Conservation (phyloP, 2,113 vertebrate species). For the Pyxicephalus adspersus region DNA sequence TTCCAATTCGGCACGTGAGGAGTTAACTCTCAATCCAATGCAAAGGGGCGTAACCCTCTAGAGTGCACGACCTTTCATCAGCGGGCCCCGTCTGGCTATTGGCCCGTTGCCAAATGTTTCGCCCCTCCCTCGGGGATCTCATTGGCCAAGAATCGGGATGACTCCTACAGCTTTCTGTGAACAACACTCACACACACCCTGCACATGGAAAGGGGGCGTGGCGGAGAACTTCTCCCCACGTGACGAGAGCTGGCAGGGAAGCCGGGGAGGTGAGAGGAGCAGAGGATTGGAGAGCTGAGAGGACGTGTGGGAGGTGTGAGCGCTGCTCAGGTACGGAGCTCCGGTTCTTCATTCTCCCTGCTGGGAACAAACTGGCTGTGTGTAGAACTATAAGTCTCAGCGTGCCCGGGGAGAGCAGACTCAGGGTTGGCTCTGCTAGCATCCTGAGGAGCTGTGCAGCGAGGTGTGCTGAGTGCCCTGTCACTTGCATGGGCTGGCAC, state of each 20-base stretch:
- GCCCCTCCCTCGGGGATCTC: background rate
- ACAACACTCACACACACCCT: constrained; percentile 45
- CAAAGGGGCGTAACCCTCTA: background rate
- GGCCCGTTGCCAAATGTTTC: background rate
- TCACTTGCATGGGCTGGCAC: too few relatives aligned
- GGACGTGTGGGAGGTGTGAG: background rate
- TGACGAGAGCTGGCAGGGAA: constrained; percentile 30
- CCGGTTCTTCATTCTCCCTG: too few relatives aligned
- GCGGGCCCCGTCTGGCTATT: background rate
- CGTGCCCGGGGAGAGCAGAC: background rate
- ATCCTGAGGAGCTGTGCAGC: too few relatives aligned
- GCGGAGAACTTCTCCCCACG: constrained; percentile 21
- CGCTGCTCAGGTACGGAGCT: too few relatives aligned
- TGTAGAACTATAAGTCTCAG: constrained; percentile 7
- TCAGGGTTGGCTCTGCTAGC: too few relatives aligned
- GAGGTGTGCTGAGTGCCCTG: too few relatives aligned
- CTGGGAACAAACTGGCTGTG: background rate
- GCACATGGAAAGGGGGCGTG: constrained; percentile 53
- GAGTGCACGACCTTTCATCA: background rate
- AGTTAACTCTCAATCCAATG: too few relatives aligned
- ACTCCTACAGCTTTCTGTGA: background rate
- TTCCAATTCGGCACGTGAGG: too few relatives aligned
- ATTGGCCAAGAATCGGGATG: background rate
- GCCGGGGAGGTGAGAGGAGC: background rate
- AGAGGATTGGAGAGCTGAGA: background rate